Percentiles rank a stretch among this genome's conserved stretches.
Evolutionary conservation across 2,888 invertebrate species (phyloP).

Genomic region (Selenia dentaria): DNA sequence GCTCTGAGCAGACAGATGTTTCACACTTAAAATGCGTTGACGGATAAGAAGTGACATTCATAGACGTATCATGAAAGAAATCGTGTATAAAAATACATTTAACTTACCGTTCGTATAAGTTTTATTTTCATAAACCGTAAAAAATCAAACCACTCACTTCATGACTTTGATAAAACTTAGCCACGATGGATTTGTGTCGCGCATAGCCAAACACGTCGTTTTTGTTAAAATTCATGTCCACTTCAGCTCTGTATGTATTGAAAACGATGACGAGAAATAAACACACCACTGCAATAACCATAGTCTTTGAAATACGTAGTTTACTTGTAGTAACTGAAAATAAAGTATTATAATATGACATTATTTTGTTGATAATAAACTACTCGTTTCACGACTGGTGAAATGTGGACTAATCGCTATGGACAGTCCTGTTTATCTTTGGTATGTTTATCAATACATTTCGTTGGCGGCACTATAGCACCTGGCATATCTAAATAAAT

Average conservation of each 20-base stretch:
- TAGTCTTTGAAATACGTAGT: slow-evolving; percentile 1
- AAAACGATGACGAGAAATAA: slow-evolving; percentile 6
- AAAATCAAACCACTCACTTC: slow-evolving; percentile 8
- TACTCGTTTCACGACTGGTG: neutral
- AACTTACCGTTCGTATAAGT: too few relatives aligned
- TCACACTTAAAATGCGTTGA: too few relatives aligned
- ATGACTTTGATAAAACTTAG: slow-evolving; percentile 12
- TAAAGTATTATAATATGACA: neutral
- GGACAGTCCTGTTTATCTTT: neutral
- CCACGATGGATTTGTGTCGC: slow-evolving; percentile 7
- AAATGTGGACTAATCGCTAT: neutral
- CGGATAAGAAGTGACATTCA: too few relatives aligned
- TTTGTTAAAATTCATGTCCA: neutral
- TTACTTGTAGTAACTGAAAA: neutral
- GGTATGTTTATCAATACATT: neutral
- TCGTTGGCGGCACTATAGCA: too few relatives aligned
- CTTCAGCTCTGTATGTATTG: slow-evolving; percentile 3
- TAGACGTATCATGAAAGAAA: too few relatives aligned
- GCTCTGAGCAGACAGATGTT: too few relatives aligned
- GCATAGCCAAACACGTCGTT: neutral
- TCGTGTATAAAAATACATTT: too few relatives aligned
- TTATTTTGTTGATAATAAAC: neutral
- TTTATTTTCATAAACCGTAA: neutral
- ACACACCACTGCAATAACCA: slow-evolving; percentile 2
- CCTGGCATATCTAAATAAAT: too few relatives aligned